Conservation (phyloP, 2,888 invertebrate genomes). For the Drosophila pseudotalamancana region DNA sequence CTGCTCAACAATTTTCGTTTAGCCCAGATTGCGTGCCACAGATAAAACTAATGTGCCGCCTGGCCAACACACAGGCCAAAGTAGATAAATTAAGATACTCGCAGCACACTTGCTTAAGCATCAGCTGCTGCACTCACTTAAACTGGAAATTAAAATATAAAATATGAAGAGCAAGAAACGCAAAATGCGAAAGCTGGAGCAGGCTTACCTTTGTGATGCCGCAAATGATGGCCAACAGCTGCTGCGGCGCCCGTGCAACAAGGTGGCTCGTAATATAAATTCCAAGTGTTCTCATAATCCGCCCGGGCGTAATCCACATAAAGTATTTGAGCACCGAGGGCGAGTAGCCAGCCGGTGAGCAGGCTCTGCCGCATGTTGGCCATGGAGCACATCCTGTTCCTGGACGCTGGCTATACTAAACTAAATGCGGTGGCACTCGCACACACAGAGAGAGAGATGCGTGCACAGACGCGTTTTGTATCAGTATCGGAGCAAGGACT, state of each 20-base stretch:
- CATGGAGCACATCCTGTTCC: conserved; percentile 39
- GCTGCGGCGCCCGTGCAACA: conserved; percentile 86
- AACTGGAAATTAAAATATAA: conserved; percentile 26
- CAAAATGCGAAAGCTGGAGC: not conserved
- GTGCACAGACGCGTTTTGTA: not conserved
- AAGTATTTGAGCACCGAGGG: conserved; percentile 72
- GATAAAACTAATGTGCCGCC: conserved; percentile 6
- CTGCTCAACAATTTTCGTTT: conserved; percentile 54
- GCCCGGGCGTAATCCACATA: conserved; percentile 84
- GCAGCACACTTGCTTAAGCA: not conserved
- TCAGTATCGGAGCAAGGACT: not conserved
- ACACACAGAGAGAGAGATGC: conserved; percentile 2
- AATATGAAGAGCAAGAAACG: conserved; percentile 29
- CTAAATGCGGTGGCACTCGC: conserved; percentile 16
- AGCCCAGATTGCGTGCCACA: conserved; percentile 50
- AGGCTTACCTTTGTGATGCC: conserved; percentile 90
- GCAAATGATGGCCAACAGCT: conserved; percentile 87
- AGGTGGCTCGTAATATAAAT: conserved; percentile 90
- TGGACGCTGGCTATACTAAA: conserved; percentile 7
- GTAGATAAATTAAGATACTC: conserved; percentile 32
- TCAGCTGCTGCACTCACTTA: conserved; percentile 51
- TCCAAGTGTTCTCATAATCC: conserved; percentile 88
- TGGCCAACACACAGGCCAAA: not conserved
- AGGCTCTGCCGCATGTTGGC: conserved; percentile 43
- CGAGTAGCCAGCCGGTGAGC: conserved; percentile 52